Percentiles rank a stretch among this genome's conserved stretches.
These are phyloP conservation scores for Beaufortia kweichowensis DNA, from an alignment of 2,113 vertebrate genomes.

Conservation along the genomic window DNA sequence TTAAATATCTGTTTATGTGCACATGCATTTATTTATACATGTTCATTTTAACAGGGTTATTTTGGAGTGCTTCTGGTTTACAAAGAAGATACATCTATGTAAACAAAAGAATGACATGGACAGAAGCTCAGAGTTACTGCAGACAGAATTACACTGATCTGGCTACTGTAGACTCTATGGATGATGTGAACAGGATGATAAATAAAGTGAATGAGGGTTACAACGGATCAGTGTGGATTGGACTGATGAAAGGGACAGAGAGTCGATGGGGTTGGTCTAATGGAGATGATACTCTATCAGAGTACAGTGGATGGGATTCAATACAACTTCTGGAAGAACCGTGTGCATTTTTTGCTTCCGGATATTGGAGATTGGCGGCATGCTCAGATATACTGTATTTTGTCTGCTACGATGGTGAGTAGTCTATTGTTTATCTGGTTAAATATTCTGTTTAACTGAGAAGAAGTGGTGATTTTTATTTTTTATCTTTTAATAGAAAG, in stretches of 20 bases:
- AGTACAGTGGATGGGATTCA: neutral
- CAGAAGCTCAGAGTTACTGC: slow-evolving; percentile 39
- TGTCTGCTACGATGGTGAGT: slow-evolving; percentile 33
- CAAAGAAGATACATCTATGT: too few species aligned
- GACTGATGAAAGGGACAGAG: neutral
- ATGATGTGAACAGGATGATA: neutral
- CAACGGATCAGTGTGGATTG: too few species aligned
- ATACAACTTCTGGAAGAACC: neutral
- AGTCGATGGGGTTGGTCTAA: slow-evolving; percentile 25
- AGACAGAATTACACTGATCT: too few species aligned
- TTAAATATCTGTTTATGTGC: too few species aligned
- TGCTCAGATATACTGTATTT: neutral
- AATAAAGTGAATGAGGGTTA: neutral
- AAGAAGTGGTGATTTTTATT: neutral
- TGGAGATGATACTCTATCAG: neutral
- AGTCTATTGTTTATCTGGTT: neutral
- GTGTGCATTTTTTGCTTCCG: neutral
- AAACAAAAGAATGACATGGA: neutral
- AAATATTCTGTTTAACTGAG: neutral
- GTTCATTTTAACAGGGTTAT: too few species aligned
- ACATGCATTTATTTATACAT: too few species aligned
- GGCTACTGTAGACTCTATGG: neutral
- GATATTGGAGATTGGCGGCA: neutral
- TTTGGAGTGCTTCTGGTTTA: too few species aligned
- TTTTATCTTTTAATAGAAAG: neutral